Percentiles rank a stretch among this genome's conserved stretches.
phyloP scores from a whole-genome alignment of 64 coral and sea anemone genomes.

The Platygyra sinensis region DNA sequence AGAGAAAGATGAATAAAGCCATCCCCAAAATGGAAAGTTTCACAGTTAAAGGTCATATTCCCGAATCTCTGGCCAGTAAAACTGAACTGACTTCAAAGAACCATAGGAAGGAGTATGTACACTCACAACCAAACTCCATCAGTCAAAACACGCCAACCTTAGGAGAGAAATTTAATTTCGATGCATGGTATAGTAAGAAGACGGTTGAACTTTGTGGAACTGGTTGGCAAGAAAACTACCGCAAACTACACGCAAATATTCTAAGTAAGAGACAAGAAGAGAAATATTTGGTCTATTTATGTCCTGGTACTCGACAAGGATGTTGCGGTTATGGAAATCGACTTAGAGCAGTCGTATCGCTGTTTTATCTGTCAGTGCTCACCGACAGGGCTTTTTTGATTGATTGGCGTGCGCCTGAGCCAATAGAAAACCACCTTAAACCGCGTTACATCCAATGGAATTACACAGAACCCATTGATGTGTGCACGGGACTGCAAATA shows the following conservation, averaged over 20 bases:
- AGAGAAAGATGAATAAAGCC: not conserved
- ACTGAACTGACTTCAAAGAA: not conserved
- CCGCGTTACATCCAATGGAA: slow-evolving; percentile 65
- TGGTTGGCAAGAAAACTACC: slow-evolving; percentile 62
- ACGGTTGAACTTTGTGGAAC: slow-evolving; percentile 39
- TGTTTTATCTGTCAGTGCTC: slow-evolving; percentile 60
- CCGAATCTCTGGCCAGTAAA: not conserved
- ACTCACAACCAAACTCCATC: not conserved
- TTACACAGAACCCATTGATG: slow-evolving; percentile 22
- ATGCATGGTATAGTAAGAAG: slow-evolving; percentile 1
- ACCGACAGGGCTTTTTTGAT: slow-evolving; percentile 66
- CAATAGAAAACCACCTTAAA: slow-evolving; percentile 58
- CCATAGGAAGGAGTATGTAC: not conserved
- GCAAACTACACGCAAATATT: slow-evolving; percentile 40
- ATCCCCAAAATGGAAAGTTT: not conserved
- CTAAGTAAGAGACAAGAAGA: not conserved
- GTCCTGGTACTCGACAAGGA: slow-evolving; percentile 54
- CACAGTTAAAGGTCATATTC: not conserved
- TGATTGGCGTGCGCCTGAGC: slow-evolving; percentile 63
- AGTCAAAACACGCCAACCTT: not conserved
- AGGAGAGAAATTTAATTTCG: slow-evolving; percentile 19
- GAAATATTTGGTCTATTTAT: slow-evolving; percentile 54
- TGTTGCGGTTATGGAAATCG: slow-evolving; percentile 70
- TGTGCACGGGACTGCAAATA: slow-evolving; percentile 46
- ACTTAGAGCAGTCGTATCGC: slow-evolving; percentile 45